Base-by-base conservation (phyloP, 1,140 invertebrate species). In the Drosophila malerkotliana region DNA sequence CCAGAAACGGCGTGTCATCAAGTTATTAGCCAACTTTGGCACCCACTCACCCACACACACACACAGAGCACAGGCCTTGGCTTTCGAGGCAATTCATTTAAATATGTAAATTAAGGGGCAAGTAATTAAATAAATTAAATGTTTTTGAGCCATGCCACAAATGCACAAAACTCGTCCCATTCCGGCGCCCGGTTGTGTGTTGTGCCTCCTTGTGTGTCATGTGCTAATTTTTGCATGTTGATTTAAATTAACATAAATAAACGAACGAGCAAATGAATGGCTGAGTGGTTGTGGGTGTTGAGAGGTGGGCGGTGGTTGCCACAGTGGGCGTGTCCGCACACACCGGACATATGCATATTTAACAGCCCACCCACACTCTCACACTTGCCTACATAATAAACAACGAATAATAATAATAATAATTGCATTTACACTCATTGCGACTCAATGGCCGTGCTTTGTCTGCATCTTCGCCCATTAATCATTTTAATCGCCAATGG, bases 241-340 rank as follows among this genome's bases (percentile, higher is more conserved):
- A 76, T 76, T 76, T 75, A 76, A 76, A 76, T 76, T 76, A 76
- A 76, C 72, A 76, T 76, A 76, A 76, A 76, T 76, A 76, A 76
- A 76, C 72, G 72, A 67, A 67, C 60, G 72, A 73, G 71, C 71
- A 73, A 73, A 52, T 57, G 60, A 72, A 62, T 57, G 72, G 44
- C 51, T 61, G 48, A 73, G 59, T 53, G 71, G 26, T 39, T 69
- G 64, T 15, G 21, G 55, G 15, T 26, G 37, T 9, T 6, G 5
- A 10, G n/a, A 7, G 34, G 7, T 14, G 30, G 24, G 57, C 26
- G 26, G 28, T 49, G 37, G 10, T 7, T 54, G 47, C 34, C 34
- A 4, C 34, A 71, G 30, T 73, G 52, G 58, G 39, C 53, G 41
- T 74, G 53, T 64, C 73, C 54, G 52, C 41, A 10, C 12, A 4